A percentile compares a stretch with the other conserved stretches of the same genome.
These are phyloP conservation scores for Megastigmus dorsalis DNA, from an alignment of 2,888 invertebrate species.

Conservation along the genomic window DNA sequence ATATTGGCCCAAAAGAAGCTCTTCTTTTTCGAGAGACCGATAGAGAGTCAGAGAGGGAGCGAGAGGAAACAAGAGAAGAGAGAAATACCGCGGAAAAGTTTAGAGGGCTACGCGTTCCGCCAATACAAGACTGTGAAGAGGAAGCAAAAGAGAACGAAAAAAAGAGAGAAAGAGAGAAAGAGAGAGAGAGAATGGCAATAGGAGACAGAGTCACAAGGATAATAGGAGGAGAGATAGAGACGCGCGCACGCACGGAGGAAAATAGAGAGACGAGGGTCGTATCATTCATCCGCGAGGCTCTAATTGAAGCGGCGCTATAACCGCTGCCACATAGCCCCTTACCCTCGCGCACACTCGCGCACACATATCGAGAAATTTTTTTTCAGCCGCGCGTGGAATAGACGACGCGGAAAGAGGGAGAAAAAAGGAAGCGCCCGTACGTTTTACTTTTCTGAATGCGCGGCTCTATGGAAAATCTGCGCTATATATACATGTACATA, in stretches of 20 bases:
- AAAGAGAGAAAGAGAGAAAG: neutral
- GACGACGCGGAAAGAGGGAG: slow-evolving; percentile 4
- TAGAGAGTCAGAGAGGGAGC: neutral
- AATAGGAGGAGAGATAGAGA: neutral
- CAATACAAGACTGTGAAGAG: neutral
- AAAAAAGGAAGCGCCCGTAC: neutral
- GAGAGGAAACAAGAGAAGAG: neutral
- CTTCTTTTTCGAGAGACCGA: too few species aligned
- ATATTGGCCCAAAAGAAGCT: too few species aligned
- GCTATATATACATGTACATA: neutral
- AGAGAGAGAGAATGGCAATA: neutral
- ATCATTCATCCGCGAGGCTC: slow-evolving; percentile 61
- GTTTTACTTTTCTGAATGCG: slow-evolving; percentile 37
- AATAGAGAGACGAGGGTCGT: slow-evolving; percentile 42
- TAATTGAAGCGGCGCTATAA: slow-evolving; percentile 63
- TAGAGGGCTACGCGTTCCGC: neutral
- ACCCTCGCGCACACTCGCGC: neutral
- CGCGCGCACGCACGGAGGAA: neutral
- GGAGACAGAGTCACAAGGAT: neutral
- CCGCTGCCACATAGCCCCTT: neutral
- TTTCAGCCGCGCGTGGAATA: neutral
- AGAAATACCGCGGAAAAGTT: neutral
- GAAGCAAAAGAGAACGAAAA: neutral
- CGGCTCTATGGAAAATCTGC: neutral
- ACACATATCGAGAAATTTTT: slow-evolving; percentile 19